Percentiles rank a stretch among this genome's conserved stretches.
phyloP scores from a whole-genome alignment of 1,140 invertebrate genomes.

The Dinoponera quadriceps region DNA sequence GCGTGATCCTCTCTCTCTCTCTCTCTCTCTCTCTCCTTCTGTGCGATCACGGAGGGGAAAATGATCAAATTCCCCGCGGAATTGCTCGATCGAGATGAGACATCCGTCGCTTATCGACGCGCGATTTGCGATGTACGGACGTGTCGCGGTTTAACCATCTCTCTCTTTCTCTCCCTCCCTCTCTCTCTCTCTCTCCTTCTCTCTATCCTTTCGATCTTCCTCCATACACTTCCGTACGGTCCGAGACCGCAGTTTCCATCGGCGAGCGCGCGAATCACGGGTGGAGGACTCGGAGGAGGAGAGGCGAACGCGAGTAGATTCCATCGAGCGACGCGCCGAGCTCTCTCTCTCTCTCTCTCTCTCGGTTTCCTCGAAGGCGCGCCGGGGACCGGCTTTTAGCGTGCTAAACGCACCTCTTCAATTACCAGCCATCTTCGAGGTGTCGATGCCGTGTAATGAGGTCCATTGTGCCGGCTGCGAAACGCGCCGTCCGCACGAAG shows the following conservation, averaged over 20 bases:
- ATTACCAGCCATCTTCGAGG: conserved; percentile 63
- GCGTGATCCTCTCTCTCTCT: background rate
- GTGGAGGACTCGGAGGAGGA: background rate
- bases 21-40: background rate
- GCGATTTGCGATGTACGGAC: background rate
- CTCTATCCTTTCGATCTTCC: too few species aligned
- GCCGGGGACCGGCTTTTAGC: conserved; percentile 64
- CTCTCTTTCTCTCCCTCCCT: background rate
- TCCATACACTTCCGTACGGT: background rate
- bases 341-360: too few species aligned
- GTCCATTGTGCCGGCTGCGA: conserved; percentile 56
- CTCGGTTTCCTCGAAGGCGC: conserved; percentile 31
- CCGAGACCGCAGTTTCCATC: conserved; percentile 41
- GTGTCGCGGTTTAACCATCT: background rate
- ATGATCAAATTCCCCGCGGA: conserved; percentile 24
- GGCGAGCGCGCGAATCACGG: conserved; percentile 6
- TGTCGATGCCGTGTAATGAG: conserved; percentile 41
- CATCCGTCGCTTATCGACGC: conserved; percentile 3
- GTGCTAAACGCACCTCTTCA: conserved; percentile 55
- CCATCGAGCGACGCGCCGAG: conserved; percentile 43
- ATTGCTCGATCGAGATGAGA: conserved; percentile 32
- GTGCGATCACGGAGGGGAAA: too few species aligned
- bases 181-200: too few species aligned
- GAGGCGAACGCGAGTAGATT: conserved; percentile 25
- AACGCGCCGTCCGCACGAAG: conserved; percentile 31